Conservation (phyloP, 2,888 invertebrate genomes). For the Nomada ruficornis region DNA sequence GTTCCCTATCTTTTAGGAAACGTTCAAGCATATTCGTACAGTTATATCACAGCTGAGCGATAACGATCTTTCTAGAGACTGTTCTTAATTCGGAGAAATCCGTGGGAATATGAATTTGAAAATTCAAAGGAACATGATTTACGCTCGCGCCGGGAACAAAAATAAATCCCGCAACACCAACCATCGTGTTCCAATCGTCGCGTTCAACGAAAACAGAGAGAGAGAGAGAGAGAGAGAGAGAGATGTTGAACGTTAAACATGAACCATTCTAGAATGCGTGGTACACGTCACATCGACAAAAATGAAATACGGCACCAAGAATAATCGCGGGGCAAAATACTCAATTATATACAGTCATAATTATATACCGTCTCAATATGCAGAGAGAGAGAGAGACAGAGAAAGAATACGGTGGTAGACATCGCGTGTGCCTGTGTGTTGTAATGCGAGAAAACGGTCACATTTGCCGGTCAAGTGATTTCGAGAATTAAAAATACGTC, state of each 20-base stretch:
- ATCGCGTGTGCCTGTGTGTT: constrained; percentile 3
- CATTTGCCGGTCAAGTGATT: constrained; percentile 57
- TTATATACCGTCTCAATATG: neutral
- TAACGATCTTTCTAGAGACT: neutral
- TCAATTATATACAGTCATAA: too few species aligned
- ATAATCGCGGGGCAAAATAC: constrained; percentile 37
- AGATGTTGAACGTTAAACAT: neutral
- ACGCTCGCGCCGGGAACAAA: neutral
- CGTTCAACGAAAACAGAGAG: neutral
- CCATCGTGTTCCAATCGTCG: neutral
- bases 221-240: neutral
- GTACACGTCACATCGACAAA: constrained; percentile 26
- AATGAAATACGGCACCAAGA: constrained; percentile 34
- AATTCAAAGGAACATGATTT: neutral
- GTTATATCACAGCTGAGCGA: neutral
- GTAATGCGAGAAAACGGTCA: constrained; percentile 40
- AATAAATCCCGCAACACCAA: constrained; percentile 6
- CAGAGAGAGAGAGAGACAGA: too few species aligned
- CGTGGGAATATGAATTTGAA: neutral
- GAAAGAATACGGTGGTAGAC: neutral
- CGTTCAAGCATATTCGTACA: neutral
- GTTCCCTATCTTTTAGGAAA: neutral
- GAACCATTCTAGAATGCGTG: constrained; percentile 18
- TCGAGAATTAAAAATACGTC: constrained; percentile 64
- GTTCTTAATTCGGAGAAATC: neutral